Base-by-base conservation (phyloP, 2,888 invertebrate genomes). In the Drosophila siamana region DNA sequence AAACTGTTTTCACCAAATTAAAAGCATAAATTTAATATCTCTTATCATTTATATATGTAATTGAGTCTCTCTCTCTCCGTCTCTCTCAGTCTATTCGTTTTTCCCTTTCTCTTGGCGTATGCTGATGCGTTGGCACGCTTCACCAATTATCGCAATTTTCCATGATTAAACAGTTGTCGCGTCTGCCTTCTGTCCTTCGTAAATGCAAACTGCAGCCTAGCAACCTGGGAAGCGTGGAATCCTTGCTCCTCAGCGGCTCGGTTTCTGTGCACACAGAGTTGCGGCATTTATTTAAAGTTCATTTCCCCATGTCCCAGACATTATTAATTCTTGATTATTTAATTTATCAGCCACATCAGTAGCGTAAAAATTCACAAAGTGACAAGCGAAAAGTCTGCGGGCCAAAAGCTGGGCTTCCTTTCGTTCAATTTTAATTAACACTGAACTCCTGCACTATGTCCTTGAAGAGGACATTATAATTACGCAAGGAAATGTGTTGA, bases 321-420 rank as follows among this genome's bases (percentile, higher is more conserved):
- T 63, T 54, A 81, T 81, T 74, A 71, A 85, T 74, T 66, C 57
- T 41, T 67, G 65, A 68, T 78, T 61, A 65, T 71, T 81, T 63
- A 60, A 61, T 64, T 61, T 47, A 51, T 48, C 48, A 57, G 33
- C 15, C 24, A 6, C 50, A 38, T 55, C 28, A 41, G 46, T 15
- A 47, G 48, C 47, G 26, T 19, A 8, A 48, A 76, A 54, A 41
- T 50, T 22, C 33, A 22, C 13, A 26, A 41, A 50, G 36, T 33
- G 50, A 59, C 38, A 61, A n/a, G 41, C 13, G 47, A 11, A 48
- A 60, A 41, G 13, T 38, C 38, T 40, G 36, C 5, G 16, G 7
- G 8, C 8, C 11, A 13, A 40, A 59, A 51, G 33, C 6, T 40
- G 26, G 13, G 8, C 46, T 52, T 50, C 9, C 36, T 19, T 44